Percentiles rank a stretch among this genome's conserved stretches.
Conservation (phyloP, 2,113 vertebrate genomes). For the Cettia cetti region DNA sequence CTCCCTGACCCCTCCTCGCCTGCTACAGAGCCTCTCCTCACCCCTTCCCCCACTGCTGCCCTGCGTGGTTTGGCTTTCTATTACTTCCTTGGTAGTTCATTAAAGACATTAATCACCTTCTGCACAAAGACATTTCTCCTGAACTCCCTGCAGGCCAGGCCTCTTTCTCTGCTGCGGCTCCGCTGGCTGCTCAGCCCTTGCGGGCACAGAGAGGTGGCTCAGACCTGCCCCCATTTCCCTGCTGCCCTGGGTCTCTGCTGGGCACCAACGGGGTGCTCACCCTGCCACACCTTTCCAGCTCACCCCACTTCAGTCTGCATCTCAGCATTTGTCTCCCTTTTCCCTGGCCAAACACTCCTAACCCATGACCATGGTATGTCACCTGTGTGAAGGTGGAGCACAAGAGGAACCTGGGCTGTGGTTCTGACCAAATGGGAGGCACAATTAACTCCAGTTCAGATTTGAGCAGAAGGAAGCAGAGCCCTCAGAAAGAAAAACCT, state of each 20-base stretch:
- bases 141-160: conserved; percentile 25
- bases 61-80: neutral
- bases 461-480: neutral
- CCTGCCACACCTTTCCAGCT: neutral
- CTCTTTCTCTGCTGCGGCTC: neutral
- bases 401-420: neutral
- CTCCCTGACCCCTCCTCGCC: neutral
- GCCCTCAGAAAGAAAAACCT: neutral
- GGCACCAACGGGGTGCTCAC: fast-evolving
- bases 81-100: conserved; percentile 35
- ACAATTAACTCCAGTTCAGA: neutral
- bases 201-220: neutral
- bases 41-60: neutral
- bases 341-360: neutral
- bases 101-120: conserved; percentile 33
- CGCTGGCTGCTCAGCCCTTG: neutral
- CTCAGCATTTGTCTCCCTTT: neutral
- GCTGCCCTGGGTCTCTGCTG: neutral
- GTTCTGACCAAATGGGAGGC: neutral
- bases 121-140: conserved; percentile 12
- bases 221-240: neutral
- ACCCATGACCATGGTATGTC: fast-evolving
- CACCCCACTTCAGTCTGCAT: neutral
- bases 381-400: neutral
- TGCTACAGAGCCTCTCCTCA: neutral